phyloP scores from a whole-genome alignment of 1,140 invertebrate species.

The Vollenhovia emeryi region DNA sequence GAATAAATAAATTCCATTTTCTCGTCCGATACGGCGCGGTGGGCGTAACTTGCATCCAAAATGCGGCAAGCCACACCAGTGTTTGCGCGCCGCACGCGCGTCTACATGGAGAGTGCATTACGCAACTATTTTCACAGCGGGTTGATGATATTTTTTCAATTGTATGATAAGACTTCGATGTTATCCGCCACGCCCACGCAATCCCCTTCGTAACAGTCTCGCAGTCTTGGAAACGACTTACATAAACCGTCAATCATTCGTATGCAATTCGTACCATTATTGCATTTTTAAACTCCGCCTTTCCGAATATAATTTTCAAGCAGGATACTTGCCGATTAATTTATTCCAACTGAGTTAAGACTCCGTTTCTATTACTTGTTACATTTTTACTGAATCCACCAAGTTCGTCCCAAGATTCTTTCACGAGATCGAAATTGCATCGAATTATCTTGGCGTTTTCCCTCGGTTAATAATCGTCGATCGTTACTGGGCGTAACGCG shows the following conservation, averaged over 20 bases:
- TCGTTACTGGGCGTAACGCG: neutral
- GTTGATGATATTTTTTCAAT: slow-evolving; percentile 69
- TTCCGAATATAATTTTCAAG: neutral
- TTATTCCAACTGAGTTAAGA: neutral
- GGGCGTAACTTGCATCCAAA: slow-evolving; percentile 47
- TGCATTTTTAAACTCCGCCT: neutral
- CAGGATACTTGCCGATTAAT: neutral
- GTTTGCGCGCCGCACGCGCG: slow-evolving; percentile 56
- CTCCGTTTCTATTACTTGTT: neutral
- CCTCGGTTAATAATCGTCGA: neutral
- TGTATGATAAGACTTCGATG: slow-evolving; percentile 59
- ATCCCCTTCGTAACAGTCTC: neutral
- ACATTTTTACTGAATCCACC: neutral
- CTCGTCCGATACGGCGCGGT: neutral
- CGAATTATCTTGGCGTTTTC: neutral
- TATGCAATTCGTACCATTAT: neutral
- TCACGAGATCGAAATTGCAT: neutral
- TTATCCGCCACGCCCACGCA: slow-evolving; percentile 48
- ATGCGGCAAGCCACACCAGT: slow-evolving; percentile 58
- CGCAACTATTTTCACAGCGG: slow-evolving; percentile 64
- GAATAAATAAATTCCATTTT: slow-evolving; percentile 55
- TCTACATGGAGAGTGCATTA: slow-evolving; percentile 38
- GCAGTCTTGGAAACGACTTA: slow-evolving; percentile 27
- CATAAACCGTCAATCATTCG: neutral
- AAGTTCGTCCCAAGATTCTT: neutral